Evolutionary conservation across 2,888 invertebrate species (phyloP).

Genomic region (Synanthedon vespiformis): DNA sequence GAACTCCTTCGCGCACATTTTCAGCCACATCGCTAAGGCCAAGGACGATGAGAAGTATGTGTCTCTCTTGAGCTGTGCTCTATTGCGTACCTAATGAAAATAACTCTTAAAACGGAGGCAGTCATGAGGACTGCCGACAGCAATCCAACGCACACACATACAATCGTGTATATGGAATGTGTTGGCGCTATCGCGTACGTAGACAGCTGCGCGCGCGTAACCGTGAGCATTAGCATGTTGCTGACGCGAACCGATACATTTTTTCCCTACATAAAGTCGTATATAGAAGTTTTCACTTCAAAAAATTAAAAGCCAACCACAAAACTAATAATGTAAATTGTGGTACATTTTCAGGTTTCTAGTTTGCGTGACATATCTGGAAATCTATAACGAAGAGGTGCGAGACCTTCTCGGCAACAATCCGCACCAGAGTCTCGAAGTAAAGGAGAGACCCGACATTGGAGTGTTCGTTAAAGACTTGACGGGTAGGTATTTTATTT

Average conservation of each 20-base stretch:
- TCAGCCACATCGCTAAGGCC: constrained; percentile 96
- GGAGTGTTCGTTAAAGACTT: constrained; percentile 99
- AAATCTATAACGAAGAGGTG: constrained; percentile 99
- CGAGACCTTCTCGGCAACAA: constrained; percentile 93
- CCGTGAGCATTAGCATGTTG: no score
- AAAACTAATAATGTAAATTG: constrained; percentile 81
- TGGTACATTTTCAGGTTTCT: constrained; percentile 78
- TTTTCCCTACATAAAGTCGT: no score
- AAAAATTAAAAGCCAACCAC: constrained; percentile 79
- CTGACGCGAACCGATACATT: no score
- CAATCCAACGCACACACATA: no score
- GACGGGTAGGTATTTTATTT: constrained; percentile 69
- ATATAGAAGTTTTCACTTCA: no score
- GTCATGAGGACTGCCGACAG: no score
- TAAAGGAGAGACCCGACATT: constrained; percentile 95
- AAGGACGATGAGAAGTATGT: constrained; percentile 88
- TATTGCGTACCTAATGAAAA: no score
- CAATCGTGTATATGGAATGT: no score
- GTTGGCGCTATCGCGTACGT: no score
- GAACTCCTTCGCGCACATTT: constrained; percentile 98
- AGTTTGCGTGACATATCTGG: constrained; percentile 96
- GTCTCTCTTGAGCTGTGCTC: neutral
- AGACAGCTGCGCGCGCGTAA: no score
- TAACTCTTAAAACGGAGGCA: no score
- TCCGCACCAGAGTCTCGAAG: constrained; percentile 86